Base-by-base conservation (phyloP, 2,797 vertebrate species). In the Macroramphosus scolopax region DNA sequence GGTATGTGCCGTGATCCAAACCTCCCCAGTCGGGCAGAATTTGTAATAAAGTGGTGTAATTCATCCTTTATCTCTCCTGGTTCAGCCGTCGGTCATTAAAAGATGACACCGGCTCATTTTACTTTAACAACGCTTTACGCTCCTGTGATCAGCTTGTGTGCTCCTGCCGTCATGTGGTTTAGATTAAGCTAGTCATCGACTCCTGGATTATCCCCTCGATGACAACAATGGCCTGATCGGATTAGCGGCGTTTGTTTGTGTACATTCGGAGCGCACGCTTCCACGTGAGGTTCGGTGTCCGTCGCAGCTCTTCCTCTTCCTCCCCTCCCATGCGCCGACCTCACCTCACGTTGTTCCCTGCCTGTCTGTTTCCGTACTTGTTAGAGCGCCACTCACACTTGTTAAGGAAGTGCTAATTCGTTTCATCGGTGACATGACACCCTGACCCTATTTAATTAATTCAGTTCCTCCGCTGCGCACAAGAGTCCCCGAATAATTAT, bases 181-280 rank as follows among this genome's bases (percentile, higher is more conserved):
- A 70, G 73, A 73, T 82, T 72, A 75, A 71, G 39, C 60, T 61
- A 39, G 47, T 77, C 46, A 80, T 65, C 14, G 56, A 68, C 55
- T 64, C 41, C 3, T 2, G 76, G 78, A 83, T 82, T 83, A 80
- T 34, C 16, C 24, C n/a, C 41, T 32, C 25, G 28, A 35, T 51
- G 51, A 69, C 47, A 65, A 67, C 57, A 74, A 70, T 47, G 33
- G 33, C 31, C 51, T 69, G 60, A 72, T 41, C 11, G 22, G 74
- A 75, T 82, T 75, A 65, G 6, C 8, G 17, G n/a, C n/a, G n/a
- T 22, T 22, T 16, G 41, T 39, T 32, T 46, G 29, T 63, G 30
- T 38, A 9, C 20, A 22, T 22, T 22, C 6, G 20, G 20, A 6
- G n/a, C n/a, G n/a, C n/a, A n/a, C n/a, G n/a, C n/a, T n/a, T n/a